Percentiles rank a stretch among this genome's conserved stretches.
Evolutionary conservation across 2,797 vertebrate species (phyloP).

Genomic region (Gallinago solitaria): DNA sequence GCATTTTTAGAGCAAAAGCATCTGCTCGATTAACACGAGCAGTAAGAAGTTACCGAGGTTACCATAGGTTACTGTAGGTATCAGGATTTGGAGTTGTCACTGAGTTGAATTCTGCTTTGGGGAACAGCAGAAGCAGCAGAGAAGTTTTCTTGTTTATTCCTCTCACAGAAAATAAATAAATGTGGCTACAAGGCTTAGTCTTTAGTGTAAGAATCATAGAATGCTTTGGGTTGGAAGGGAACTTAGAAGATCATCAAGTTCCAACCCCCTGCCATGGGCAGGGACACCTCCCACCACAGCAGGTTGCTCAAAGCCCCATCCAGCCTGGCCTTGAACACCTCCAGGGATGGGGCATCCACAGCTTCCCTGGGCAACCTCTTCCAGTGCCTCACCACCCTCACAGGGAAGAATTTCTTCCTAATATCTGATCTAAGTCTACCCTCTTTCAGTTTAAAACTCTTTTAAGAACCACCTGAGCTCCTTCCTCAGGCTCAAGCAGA

Average conservation of each 20-base stretch:
- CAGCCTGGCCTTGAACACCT: background rate
- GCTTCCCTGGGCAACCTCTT: background rate
- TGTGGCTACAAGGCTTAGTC: background rate
- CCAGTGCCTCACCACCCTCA: background rate
- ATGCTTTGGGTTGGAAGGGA: background rate
- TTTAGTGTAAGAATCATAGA: background rate
- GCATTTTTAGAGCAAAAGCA: background rate
- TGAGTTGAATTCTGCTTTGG: background rate
- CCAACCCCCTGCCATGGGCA: background rate
- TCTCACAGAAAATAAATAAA: too few relatives aligned
- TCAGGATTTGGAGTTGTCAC: background rate
- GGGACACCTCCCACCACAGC: background rate
- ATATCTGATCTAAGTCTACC: background rate
- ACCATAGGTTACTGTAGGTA: background rate
- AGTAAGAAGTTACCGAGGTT: background rate
- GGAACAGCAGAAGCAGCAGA: background rate
- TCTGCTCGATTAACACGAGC: accelerated
- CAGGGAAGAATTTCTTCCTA: background rate
- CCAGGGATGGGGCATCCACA: background rate
- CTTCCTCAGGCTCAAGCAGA: background rate
- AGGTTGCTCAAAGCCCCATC: background rate
- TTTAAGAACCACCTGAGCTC: background rate
- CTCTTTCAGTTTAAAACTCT: background rate
- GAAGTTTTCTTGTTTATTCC: background rate
- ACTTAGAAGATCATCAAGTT: background rate